A percentile compares a stretch with the other conserved stretches of the same genome.
Conservation (phyloP, 2,113 vertebrate species). For the Paramormyrops kingsleyae region DNA sequence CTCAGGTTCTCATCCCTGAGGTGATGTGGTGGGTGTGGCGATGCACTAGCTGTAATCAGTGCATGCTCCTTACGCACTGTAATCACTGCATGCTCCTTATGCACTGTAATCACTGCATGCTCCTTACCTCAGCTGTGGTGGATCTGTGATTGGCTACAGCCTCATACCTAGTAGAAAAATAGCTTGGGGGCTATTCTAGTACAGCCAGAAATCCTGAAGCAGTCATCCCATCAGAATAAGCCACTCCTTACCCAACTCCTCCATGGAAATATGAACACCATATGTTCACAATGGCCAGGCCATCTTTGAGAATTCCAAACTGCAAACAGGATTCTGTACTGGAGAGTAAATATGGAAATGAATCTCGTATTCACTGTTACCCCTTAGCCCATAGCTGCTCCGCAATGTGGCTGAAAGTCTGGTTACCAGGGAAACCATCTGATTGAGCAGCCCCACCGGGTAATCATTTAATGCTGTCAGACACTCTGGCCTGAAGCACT, state of each 20-base stretch:
- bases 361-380: background rate
- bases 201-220: background rate
- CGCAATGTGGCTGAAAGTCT: background rate
- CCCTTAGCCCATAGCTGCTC: background rate
- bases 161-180: background rate
- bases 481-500: background rate
- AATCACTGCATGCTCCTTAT: too few species aligned
- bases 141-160: background rate
- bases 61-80: too few species aligned
- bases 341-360: background rate
- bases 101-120: too few species aligned
- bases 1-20: too few species aligned
- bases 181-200: background rate
- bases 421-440: slow-evolving; percentile 11
- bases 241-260: background rate
- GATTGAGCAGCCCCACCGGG: slow-evolving; percentile 1
- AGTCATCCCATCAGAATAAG: background rate
- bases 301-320: background rate
- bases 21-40: too few species aligned
- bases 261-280: background rate
- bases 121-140: background rate
- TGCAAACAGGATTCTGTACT: slow-evolving; percentile 7
- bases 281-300: background rate
- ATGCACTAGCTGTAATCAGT: too few species aligned
- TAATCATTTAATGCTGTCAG: slow-evolving; percentile 13